Evolutionary conservation across 2,888 invertebrate species (phyloP), one percentile per base, ranked within the genome.

Genomic region (Brenthis hecate): DNA sequence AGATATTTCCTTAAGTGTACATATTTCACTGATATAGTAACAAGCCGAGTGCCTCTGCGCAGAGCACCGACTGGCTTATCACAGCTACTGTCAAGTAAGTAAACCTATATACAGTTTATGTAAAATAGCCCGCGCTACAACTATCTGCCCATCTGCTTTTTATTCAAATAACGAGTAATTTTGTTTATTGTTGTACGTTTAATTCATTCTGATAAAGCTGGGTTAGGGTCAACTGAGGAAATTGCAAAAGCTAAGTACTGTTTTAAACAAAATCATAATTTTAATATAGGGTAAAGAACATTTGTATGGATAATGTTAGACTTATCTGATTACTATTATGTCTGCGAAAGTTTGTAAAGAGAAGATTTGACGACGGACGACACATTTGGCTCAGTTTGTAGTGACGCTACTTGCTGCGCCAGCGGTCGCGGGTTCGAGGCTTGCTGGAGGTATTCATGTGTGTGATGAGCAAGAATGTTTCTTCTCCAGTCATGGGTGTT

Each of bases 31-130:
- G 8, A 43, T 11, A 43, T 43, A 43, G 36, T 54, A 54, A 11
- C 19, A 23, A 23, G 53, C 28, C 28, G 28, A 5, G 28, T 28
- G 28, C 8, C 13, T 13, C 6, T 54, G 19, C 13, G 11, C 36
- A 43, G 36, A 11, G 16, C 51, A 51, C 53, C 53, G 19, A 11
- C 19, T 2, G 19, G 3, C 13, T 54, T 54, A 54, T 54, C 23
- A n/a, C 32, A 43, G 14, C 14, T 19, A 60, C n/a, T 60, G 58
- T 60, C 13, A 60, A 14, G 28, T 60, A 56, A 32, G 16, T 56
- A 56, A 32, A 60, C 58, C 36, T 43, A 43, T 43, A 43, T 14
- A 36, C 62, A 53, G 87, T 88, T 88, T 88, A 86, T 87, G 87
- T 86, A 85, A 84, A 83, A 82, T 78, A 75, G 78, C 74, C 70